These are phyloP conservation scores for Paracanthobrama guichenoti DNA, from an alignment of 2,113 vertebrate genomes.

Conservation along the genomic window DNA sequence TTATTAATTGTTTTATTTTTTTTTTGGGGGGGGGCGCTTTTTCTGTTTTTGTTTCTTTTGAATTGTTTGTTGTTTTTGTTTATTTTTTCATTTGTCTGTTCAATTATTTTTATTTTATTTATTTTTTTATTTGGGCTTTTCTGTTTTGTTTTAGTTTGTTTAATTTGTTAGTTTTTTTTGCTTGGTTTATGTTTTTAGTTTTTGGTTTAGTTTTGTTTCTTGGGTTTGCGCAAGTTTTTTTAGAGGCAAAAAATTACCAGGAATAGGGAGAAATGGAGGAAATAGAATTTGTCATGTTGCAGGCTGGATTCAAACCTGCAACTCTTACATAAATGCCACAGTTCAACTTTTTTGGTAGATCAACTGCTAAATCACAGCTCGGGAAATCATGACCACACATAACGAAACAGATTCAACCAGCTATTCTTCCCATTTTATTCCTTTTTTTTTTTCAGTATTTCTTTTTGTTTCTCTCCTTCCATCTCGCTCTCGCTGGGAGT, in stretches of 20 bases:
- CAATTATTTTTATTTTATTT: not conserved
- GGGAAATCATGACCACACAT: not conserved
- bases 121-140: not conserved
- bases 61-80: not conserved
- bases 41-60: not conserved
- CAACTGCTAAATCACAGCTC: too few relatives aligned
- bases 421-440: not conserved
- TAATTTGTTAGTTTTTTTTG: not conserved
- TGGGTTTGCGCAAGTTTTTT: not conserved
- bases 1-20: not conserved
- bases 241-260: not conserved
- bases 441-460: not conserved
- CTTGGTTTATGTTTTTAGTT: not conserved
- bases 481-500: not conserved
- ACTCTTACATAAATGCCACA: not conserved
- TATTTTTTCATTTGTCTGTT: not conserved
- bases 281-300: not conserved
- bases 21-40: not conserved
- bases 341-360: not conserved
- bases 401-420: not conserved
- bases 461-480: not conserved
- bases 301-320: not conserved
- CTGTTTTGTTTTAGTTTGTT: not conserved
- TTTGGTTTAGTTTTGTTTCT: too few relatives aligned
- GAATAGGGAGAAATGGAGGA: not conserved